Evolutionary conservation across 2,797 vertebrate genomes (phyloP), one percentile per base, ranked within the genome.

Genomic region (Spinus olivaceus): DNA sequence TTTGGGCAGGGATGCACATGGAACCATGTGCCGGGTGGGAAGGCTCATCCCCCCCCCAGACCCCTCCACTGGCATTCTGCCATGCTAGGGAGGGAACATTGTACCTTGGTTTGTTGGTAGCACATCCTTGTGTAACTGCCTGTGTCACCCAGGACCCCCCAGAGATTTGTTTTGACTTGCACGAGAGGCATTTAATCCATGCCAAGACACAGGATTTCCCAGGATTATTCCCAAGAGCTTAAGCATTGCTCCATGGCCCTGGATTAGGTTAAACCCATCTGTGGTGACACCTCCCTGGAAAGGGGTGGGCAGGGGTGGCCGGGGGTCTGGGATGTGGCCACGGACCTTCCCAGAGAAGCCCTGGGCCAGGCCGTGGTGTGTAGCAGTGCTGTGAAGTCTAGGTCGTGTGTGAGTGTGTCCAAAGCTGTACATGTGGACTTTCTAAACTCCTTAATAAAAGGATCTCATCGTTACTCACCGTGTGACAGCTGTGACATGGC

Each of bases 371-470:
- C 47, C 4, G 3, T 69, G 81, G 63, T 63, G 83, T 92, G 65
- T 92, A 84, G 92, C 94, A 33, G 91, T 95, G 59, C 89, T 3
- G 92, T 95, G 82, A 84, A 63, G 92, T 96, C 82, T 92, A 86
- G 91, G 56, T 95, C 5, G 6, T 84, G 91, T 96, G 92, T 97
- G 95, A 67, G 87, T 93, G 81, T 95, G 95, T 96, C 94, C 76
- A 24, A 53, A 5, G 53, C 92, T 90, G 92, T 96, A 67, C 78
- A 70, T 77, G 94, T 97, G 95, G 96, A 95, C 91, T 97, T 94
- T 82, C 80, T 73, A 37, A 94, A 74, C 88, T 96, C 96, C 94
- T 95, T 28, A 96, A 97, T 96, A 97, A 97, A 97, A 92, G 95
- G 96, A 96, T 94, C 91, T 96, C 93, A 57, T 95, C 93, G 50